These are phyloP conservation scores for Nothocercus nigrocapillus DNA, from an alignment of 2,113 vertebrate genomes.

Conservation along the genomic window DNA sequence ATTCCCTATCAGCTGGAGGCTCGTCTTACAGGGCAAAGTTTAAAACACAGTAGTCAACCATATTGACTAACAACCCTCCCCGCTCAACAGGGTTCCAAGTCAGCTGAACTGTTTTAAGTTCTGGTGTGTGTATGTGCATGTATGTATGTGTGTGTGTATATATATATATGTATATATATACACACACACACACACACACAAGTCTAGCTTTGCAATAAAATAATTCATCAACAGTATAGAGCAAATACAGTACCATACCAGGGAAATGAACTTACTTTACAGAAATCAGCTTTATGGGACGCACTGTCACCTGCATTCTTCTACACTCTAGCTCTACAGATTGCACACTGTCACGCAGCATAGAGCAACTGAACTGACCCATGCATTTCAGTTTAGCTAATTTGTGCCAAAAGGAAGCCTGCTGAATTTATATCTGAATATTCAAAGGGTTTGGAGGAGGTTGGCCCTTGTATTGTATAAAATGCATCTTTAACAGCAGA, in stretches of 20 bases:
- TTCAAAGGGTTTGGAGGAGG: neutral
- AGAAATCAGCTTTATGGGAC: neutral
- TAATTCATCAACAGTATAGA: neutral
- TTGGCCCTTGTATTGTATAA: neutral
- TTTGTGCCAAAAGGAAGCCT: neutral
- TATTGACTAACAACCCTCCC: neutral
- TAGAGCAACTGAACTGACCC: neutral
- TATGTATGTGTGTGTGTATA: no score
- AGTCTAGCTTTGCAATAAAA: neutral
- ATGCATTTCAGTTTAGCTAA: neutral
- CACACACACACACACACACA: neutral
- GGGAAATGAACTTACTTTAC: neutral
- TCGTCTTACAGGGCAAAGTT: neutral
- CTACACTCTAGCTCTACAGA: neutral
- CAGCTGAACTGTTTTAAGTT: neutral
- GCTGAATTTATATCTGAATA: neutral
- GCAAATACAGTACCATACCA: fast-evolving
- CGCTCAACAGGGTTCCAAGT: neutral
- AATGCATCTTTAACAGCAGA: neutral
- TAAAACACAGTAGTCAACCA: neutral
- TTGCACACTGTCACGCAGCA: neutral
- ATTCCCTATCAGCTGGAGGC: neutral
- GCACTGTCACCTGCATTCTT: neutral
- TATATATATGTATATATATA: no score
- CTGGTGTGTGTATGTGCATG: neutral